Evolutionary conservation across 2,113 vertebrate species (phyloP).

Genomic region (Lepus europaeus): DNA sequence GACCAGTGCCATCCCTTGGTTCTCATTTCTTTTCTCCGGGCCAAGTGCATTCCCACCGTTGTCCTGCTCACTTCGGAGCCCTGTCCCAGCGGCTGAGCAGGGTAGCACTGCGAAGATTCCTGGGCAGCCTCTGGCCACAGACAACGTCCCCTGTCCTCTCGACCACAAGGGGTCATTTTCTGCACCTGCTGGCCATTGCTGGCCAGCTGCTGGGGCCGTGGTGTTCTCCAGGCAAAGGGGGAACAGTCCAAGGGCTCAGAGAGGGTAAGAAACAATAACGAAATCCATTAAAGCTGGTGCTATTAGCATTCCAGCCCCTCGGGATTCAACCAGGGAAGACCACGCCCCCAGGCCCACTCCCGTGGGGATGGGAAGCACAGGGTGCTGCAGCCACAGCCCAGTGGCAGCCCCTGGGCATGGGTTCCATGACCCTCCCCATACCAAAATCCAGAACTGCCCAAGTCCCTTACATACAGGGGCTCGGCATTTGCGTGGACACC

Average conservation of each 20-base stretch:
- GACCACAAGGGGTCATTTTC: not conserved
- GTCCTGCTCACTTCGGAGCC: fast-evolving
- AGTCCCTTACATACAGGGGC: fast-evolving
- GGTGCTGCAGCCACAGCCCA: not conserved
- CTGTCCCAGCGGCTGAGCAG: not conserved
- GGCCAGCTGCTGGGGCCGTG: not conserved
- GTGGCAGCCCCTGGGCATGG: not conserved
- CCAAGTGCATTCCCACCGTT: too few species aligned
- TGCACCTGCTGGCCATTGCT: not conserved
- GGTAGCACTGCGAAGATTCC: not conserved
- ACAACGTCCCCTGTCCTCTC: not conserved
- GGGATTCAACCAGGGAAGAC: not conserved
- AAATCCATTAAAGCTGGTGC: not conserved
- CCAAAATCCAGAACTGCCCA: not conserved
- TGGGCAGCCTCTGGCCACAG: not conserved
- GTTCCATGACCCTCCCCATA: not conserved
- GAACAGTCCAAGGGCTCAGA: not conserved
- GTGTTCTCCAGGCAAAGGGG: not conserved
- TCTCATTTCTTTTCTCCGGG: not conserved
- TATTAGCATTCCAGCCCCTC: not conserved
- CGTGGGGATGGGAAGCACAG: not conserved
- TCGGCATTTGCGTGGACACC: not conserved
- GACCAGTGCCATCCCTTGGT: fast-evolving
- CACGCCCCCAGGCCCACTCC: fast-evolving
- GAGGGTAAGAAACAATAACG: not conserved